Conservation (phyloP, 2,797 vertebrate genomes). For the Gymnothorax reevesii region DNA sequence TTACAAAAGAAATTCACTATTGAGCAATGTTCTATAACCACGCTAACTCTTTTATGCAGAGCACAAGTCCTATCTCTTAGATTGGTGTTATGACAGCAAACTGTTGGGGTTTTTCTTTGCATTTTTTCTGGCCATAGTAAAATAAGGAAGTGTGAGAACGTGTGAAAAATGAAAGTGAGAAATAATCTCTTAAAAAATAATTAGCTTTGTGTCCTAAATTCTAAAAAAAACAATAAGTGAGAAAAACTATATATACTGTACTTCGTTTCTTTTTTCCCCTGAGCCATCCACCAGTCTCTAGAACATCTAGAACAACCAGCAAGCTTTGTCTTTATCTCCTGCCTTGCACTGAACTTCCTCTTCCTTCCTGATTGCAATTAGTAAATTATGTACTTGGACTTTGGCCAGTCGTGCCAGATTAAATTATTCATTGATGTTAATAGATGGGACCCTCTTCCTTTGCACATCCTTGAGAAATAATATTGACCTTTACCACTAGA, state of each 20-base stretch:
- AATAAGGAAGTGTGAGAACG: not conserved
- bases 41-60: not conserved
- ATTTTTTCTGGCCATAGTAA: not conserved
- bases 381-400: conserved; percentile 74
- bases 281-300: conserved; percentile 9
- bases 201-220: not conserved
- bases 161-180: not conserved
- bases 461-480: conserved; percentile 58
- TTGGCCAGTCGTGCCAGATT: conserved; percentile 68
- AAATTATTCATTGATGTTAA: conserved; percentile 76
- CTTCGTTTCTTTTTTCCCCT: not conserved
- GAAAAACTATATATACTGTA: not conserved
- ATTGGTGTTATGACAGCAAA: not conserved
- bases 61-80: not conserved
- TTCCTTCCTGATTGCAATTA: conserved; percentile 71
- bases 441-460: conserved; percentile 45
- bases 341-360: conserved; percentile 45
- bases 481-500: conserved; percentile 68
- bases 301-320: conserved; percentile 32
- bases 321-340: conserved; percentile 33
- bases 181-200: not conserved
- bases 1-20: not conserved
- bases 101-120: not conserved
- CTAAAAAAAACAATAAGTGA: not conserved
- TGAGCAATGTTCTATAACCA: not conserved